A percentile compares a stretch with the other conserved stretches of the same genome.
Conservation (phyloP, 1,140 invertebrate species). For the Neuroterus valhalla region DNA sequence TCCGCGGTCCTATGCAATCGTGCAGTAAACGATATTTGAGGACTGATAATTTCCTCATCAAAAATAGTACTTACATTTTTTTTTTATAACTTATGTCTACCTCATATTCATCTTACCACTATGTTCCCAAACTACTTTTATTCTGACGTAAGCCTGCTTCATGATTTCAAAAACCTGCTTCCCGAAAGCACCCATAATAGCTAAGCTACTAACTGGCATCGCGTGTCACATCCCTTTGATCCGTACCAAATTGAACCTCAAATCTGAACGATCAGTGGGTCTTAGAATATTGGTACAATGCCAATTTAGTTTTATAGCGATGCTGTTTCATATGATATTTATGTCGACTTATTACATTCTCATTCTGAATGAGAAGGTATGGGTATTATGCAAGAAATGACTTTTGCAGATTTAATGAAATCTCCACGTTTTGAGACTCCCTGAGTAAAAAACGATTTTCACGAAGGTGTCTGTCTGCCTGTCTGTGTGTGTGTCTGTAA, state of each 20-base stretch:
- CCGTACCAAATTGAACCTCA: background rate
- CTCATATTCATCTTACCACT: background rate
- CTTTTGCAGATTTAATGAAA: too few species aligned
- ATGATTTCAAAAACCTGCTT: background rate
- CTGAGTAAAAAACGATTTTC: too few species aligned
- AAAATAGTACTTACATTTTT: background rate
- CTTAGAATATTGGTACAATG: too few species aligned
- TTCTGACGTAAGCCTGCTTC: background rate
- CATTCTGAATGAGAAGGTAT: too few species aligned
- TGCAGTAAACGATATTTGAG: background rate
- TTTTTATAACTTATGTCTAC: background rate
- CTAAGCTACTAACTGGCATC: background rate
- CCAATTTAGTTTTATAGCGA: too few species aligned
- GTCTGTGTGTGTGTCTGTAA: too few species aligned
- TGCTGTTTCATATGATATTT: too few species aligned
- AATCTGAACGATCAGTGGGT: too few species aligned
- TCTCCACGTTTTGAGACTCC: too few species aligned
- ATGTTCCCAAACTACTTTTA: background rate
- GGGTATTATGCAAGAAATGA: too few species aligned
- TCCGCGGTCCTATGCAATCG: background rate
- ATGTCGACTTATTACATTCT: too few species aligned
- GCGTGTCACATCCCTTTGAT: background rate
- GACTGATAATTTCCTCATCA: background rate
- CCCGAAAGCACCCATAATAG: background rate
- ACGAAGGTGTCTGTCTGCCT: too few species aligned